Evolutionary conservation across 2,797 vertebrate species (phyloP).

Genomic region (Urocyon cinereoargenteus): DNA sequence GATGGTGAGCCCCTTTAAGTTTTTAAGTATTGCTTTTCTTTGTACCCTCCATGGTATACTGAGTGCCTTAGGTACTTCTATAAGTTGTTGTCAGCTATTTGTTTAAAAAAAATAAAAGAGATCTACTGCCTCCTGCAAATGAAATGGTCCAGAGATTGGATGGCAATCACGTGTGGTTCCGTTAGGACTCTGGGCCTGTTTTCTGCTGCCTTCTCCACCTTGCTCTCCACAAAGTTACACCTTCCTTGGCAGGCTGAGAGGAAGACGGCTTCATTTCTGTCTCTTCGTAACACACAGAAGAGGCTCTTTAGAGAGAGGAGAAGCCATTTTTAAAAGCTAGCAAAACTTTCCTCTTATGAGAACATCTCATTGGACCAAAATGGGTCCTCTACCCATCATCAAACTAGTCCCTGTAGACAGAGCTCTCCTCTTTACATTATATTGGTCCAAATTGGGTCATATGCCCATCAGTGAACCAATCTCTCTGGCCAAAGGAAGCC

Average conservation of each 20-base stretch:
- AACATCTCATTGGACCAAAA: background rate
- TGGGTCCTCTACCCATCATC: background rate
- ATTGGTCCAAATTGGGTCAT: background rate
- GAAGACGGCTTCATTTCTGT: background rate
- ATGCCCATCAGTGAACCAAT: background rate
- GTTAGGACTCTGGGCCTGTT: background rate
- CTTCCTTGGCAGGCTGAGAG: background rate
- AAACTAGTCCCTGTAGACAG: background rate
- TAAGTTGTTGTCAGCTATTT: background rate
- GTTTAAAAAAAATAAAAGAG: background rate
- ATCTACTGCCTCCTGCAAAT: background rate
- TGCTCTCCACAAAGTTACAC: background rate
- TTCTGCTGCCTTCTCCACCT: background rate
- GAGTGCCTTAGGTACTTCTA: background rate
- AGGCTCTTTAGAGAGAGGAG: background rate
- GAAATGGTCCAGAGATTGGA: background rate
- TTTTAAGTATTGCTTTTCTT: slow-evolving; percentile 14
- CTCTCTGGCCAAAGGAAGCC: background rate
- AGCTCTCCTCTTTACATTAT: background rate
- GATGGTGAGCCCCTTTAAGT: background rate
- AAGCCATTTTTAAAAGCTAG: background rate
- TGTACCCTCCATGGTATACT: background rate
- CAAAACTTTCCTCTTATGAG: background rate
- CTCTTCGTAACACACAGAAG: background rate
- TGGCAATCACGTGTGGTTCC: background rate